Conservation (phyloP, 2,113 vertebrate species). For the Micronycteris hirsuta region DNA sequence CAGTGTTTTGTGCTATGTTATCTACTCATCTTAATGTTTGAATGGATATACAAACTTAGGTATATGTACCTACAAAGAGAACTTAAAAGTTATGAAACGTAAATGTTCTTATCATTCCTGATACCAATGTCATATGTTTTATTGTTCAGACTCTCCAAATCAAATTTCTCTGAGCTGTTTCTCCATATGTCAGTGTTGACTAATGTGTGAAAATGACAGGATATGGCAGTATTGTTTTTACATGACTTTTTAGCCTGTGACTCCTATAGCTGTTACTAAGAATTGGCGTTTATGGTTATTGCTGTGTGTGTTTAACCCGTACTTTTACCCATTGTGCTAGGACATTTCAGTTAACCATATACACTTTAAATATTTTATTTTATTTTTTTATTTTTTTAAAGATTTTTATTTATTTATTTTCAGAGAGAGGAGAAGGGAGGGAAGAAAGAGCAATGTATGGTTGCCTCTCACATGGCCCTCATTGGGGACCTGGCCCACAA, state of each 20-base stretch:
- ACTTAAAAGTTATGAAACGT: neutral
- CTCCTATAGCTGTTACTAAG: neutral
- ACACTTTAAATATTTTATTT: neutral
- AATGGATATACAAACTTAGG: neutral
- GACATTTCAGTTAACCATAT: neutral
- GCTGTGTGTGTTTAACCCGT: neutral
- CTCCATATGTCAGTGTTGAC: neutral
- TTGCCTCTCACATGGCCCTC: no score
- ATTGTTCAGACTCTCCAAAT: neutral
- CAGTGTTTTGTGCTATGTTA: neutral
- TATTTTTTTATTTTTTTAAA: no score
- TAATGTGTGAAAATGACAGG: neutral
- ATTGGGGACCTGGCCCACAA: no score
- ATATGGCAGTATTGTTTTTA: neutral
- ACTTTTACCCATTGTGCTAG: neutral
- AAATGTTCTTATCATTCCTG: neutral
- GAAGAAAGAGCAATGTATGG: no score
- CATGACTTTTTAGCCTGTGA: neutral
- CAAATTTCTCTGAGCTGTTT: neutral
- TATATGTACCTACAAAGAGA: neutral
- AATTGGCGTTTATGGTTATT: neutral
- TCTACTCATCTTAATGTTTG: neutral
- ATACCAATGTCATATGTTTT: neutral
- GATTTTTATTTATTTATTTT: no score
- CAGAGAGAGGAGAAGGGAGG: no score